These are phyloP conservation scores for Oncorhynchus masou DNA, from an alignment of 2,113 vertebrate species.

Conservation along the genomic window DNA sequence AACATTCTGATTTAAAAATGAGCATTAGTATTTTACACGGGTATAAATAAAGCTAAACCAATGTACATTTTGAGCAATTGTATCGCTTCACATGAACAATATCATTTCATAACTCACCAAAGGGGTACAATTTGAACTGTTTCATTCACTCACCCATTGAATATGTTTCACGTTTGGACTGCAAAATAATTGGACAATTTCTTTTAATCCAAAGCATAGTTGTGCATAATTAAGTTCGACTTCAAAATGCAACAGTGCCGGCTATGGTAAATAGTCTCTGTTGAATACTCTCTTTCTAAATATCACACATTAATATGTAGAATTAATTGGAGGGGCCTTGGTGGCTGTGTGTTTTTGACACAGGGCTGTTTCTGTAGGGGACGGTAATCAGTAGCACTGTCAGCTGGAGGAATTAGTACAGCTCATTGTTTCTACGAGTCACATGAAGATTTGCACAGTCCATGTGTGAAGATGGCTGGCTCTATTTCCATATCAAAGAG, in stretches of 20 bases:
- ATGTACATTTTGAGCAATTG: slow-evolving; percentile 49
- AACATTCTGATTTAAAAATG: not conserved
- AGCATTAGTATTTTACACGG: not conserved
- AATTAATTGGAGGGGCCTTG: slow-evolving; percentile 68
- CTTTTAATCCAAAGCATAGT: slow-evolving; percentile 64
- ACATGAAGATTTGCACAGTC: slow-evolving; percentile 91
- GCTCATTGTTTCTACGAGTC: slow-evolving; percentile 94
- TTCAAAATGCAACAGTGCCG: slow-evolving; percentile 65
- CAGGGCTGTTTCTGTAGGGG: slow-evolving; percentile 53
- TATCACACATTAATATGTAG: slow-evolving; percentile 67
- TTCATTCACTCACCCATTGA: slow-evolving; percentile 63
- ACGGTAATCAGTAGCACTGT: slow-evolving; percentile 84
- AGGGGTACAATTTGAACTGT: slow-evolving; percentile 52
- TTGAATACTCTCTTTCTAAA: slow-evolving; percentile 34
- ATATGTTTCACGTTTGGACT: slow-evolving; percentile 50
- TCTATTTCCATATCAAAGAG: slow-evolving; percentile 99
- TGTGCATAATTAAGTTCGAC: slow-evolving; percentile 70
- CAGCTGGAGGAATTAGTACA: slow-evolving; percentile 89
- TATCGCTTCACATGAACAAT: slow-evolving; percentile 57
- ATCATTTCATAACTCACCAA: slow-evolving; percentile 68
- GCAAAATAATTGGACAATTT: slow-evolving; percentile 73
- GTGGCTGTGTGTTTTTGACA: slow-evolving; percentile 56
- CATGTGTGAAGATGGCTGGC: slow-evolving; percentile 86
- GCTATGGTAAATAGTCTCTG: slow-evolving; percentile 54
- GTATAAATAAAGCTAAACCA: not conserved